These are phyloP conservation scores for Rugalucina vietnamica DNA, from an alignment of 2,888 invertebrate genomes.

Conservation along the genomic window DNA sequence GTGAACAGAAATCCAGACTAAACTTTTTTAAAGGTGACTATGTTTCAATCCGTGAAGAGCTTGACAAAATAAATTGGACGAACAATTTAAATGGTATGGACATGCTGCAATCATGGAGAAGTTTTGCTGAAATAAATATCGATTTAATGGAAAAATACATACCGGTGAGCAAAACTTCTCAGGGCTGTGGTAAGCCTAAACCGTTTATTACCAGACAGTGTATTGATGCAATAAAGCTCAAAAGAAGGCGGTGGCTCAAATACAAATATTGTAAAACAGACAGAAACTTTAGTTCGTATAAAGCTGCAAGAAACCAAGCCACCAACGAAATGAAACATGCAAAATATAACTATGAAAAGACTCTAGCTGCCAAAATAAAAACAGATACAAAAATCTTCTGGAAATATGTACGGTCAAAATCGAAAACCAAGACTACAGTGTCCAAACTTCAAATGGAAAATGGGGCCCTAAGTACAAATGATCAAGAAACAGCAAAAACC, in stretches of 20 bases:
- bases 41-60: neutral
- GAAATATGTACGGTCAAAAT: neutral
- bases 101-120: neutral
- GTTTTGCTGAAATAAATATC: neutral
- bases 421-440: constrained; percentile 3
- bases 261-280: neutral
- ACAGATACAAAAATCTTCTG: constrained; percentile 3
- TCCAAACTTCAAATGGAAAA: neutral
- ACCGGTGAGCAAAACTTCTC: neutral
- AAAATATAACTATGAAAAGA: neutral
- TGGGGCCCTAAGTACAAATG: neutral
- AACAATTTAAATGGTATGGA: neutral
- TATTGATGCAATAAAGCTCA: too few species aligned
- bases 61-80: neutral
- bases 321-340: neutral
- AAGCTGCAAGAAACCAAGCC: constrained; percentile 4
- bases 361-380: neutral
- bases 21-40: constrained; percentile 3
- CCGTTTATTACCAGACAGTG: neutral
- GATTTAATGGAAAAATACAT: neutral
- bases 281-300: neutral
- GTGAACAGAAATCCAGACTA: neutral
- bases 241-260: neutral
- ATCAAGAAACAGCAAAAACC: constrained; percentile 6
- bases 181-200: neutral